These are phyloP conservation scores for Calameuta pallipes DNA, from an alignment of 2,888 invertebrate species.

Conservation along the genomic window DNA sequence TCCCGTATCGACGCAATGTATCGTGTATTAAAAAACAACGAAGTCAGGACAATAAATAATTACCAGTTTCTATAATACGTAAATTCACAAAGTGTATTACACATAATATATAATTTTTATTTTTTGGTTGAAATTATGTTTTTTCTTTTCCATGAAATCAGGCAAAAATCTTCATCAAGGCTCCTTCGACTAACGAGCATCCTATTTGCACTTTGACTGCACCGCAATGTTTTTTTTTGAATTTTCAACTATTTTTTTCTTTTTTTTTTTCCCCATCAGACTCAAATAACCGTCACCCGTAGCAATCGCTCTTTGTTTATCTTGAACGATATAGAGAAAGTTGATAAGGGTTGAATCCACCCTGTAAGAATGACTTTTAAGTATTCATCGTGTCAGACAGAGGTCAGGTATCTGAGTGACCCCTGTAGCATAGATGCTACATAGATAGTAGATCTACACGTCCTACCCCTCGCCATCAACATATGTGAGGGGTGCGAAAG, in stretches of 20 bases:
- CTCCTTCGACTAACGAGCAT: no score
- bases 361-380: slow-evolving; percentile 23
- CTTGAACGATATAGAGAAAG: background rate
- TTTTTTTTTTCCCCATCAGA: background rate
- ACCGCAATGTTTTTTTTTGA: no score
- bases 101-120: no score
- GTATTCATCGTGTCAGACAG: slow-evolving; percentile 28
- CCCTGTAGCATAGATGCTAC: background rate
- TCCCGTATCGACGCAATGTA: background rate
- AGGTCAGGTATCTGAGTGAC: background rate
- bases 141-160: no score
- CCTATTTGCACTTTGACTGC: no score
- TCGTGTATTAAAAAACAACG: background rate
- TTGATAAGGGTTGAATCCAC: background rate
- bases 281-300: background rate
- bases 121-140: no score
- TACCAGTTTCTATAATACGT: background rate
- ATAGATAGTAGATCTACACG: background rate
- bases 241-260: no score
- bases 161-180: no score
- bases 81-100: background rate
- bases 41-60: background rate
- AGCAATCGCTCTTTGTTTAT: background rate
- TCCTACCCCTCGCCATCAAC: background rate
- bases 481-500: slow-evolving; percentile 13